Percentiles rank a stretch among this genome's conserved stretches.
These are phyloP conservation scores for Haliclona indistincta DNA, from an alignment of 37 sponge, comb jelly and placozoan genomes.

Conservation along the genomic window DNA sequence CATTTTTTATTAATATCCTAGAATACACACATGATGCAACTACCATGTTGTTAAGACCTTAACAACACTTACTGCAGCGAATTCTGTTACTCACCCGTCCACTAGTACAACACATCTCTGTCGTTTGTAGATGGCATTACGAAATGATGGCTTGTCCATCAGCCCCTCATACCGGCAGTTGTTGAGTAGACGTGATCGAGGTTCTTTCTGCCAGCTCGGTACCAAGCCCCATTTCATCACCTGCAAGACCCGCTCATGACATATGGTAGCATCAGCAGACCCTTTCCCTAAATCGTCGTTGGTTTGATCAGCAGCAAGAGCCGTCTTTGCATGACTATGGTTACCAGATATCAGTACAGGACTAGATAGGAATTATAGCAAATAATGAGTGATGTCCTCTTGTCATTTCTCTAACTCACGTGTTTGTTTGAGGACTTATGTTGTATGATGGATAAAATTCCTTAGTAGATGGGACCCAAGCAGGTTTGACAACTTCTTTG, in stretches of 20 bases:
- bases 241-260: conserved; percentile 80
- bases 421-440: conserved; percentile 76
- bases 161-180: conserved; percentile 87
- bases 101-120: conserved; percentile 86
- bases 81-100: conserved; percentile 75
- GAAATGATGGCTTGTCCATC: conserved; percentile 82
- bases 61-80: no score
- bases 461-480: conserved; percentile 10
- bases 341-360: conserved; percentile 69
- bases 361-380: conserved; percentile 18
- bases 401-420: conserved; percentile 28
- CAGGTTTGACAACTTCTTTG: conserved; percentile 24
- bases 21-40: no score
- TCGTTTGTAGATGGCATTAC: conserved; percentile 63
- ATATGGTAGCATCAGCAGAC: not conserved
- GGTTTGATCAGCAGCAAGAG: not conserved
- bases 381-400: not conserved
- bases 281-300: not conserved
- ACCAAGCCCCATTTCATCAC: conserved; percentile 93
- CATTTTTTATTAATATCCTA: no score
- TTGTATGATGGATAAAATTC: conserved; percentile 82
- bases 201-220: conserved; percentile 84
- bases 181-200: conserved; percentile 49
- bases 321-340: conserved; percentile 39
- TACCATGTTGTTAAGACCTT: no score